phyloP scores from a whole-genome alignment of 2,113 vertebrate species.

The Rhinopithecus roxellana region DNA sequence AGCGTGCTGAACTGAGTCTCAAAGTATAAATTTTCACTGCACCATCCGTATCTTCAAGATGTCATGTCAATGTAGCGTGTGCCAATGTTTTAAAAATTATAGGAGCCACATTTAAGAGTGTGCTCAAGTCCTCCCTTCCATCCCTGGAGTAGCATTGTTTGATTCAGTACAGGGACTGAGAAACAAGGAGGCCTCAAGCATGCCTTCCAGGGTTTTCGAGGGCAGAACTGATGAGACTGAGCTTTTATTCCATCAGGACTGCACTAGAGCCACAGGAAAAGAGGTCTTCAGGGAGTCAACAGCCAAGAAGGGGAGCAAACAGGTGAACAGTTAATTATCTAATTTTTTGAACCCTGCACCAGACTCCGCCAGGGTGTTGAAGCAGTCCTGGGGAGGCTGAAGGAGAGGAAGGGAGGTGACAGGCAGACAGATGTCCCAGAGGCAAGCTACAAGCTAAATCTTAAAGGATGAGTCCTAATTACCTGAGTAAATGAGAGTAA shows the following conservation, averaged over 20 bases:
- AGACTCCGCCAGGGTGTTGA: background rate
- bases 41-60: background rate
- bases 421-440: background rate
- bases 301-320: background rate
- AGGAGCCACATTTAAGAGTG: background rate
- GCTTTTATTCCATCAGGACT: background rate
- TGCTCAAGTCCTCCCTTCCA: background rate
- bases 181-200: background rate
- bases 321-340: background rate
- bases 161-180: background rate
- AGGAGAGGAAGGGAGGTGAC: too few species aligned
- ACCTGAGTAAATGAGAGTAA: background rate
- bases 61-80: too few species aligned
- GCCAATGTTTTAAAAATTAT: background rate
- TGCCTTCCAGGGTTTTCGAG: background rate
- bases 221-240: background rate
- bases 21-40: background rate
- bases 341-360: background rate
- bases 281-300: background rate
- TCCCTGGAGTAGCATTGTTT: background rate
- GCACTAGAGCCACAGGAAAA: background rate
- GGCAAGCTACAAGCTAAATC: background rate
- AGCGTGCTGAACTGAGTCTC: background rate
- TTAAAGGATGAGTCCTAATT: background rate
- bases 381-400: too few species aligned